Evolutionary conservation across 2,113 vertebrate genomes (phyloP), one percentile per base, ranked within the genome.

Genomic region (Larimichthys crocea): DNA sequence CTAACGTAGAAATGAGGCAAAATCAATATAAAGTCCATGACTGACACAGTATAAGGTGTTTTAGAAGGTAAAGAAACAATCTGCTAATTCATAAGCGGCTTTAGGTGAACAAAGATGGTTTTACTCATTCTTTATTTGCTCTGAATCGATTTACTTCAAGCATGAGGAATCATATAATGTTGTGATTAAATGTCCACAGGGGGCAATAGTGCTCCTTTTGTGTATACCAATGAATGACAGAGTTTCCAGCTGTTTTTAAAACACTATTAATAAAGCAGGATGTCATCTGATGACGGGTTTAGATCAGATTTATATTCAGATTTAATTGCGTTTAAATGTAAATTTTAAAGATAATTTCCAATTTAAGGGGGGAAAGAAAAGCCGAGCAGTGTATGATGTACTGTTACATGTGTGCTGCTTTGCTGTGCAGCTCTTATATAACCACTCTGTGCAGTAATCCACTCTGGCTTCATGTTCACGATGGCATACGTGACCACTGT

Each of bases 401-500:
- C n/a, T 42, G 63, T 65, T 29, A 2, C 29, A 24, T 69, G 52
- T 26, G 60, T 74, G 76, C 10, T 49, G 46, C 53, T 24, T 3
- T 24, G 31, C 35, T 64, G 55, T 26, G 53, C 77, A 74, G 22
- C 67, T 16, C 72, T 92, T 92, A 88, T 29, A 59, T 91, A 93
- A 91, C 40, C 15, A 12, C 76, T 67, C 15, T 50, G 80, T 70
- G 61, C 67, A 56, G 60, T 26, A 72, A 67, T 76, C 55, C 57
- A 49, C 65, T 26, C 76, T 40, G 50, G 31, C 7, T 55, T 62
- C 59, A 60, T 55, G 9, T 55, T 62, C 59, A 60, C 50, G 72
- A 69, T 79, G 72, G 67, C 62, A 76, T 87, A 85, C 89, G 86
- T 91, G 91, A 91, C 89, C 29, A 2, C 17, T 70, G 71, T 59